Base-by-base conservation (phyloP, 2,113 vertebrate genomes). In the Pterocles gutturalis region DNA sequence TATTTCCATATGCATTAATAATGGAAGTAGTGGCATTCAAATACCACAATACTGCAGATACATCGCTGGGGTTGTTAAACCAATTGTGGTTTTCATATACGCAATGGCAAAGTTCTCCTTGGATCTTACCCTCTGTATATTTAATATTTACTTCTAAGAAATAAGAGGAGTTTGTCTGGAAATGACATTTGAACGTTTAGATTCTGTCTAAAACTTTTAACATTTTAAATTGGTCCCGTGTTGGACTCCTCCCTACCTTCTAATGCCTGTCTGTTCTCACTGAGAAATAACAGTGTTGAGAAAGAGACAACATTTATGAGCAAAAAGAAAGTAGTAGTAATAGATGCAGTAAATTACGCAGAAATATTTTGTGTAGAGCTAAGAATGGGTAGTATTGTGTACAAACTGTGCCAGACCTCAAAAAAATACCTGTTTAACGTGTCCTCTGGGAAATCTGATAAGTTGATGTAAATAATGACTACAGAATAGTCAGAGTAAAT, bases 361-460 rank as follows among this genome's bases (percentile, higher is more conserved):
- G 92, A 76, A 92, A 71, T 93, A 94, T 71, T 95, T 79, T 83
- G 21, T 79, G 78, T 84, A 53, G 84, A 75, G 43, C 53, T 73
- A 84, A 94, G 89, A 96, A 93, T 87, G 89, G 83, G 38, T 41
- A 72, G 87, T 82, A 96, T 93, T 95, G 91, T 95, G 62, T 76
- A 28, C 33, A 65, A 26, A 87, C 72, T 89, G 60, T 81, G 76
- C 80, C 92, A 95, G 88, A 93, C 80, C 64, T 82, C 79, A 90
- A 89, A 93, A 93, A 93, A 94, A 89, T 89, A 82, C 64, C 76
- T 57, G n/a, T 75, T 94, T 95, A 81, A 95, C 2, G 7, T 75
- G 65, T 76, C 95, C 80, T 75, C 65, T 87, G 89, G 89, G 92
- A 96, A 93, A 92, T 26, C 34, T 13, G 64, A 29, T 73, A 80